Percentiles rank a stretch among this genome's conserved stretches.
These are phyloP conservation scores for Boloria euphrosyne DNA, from an alignment of 2,888 invertebrate species.

Conservation along the genomic window DNA sequence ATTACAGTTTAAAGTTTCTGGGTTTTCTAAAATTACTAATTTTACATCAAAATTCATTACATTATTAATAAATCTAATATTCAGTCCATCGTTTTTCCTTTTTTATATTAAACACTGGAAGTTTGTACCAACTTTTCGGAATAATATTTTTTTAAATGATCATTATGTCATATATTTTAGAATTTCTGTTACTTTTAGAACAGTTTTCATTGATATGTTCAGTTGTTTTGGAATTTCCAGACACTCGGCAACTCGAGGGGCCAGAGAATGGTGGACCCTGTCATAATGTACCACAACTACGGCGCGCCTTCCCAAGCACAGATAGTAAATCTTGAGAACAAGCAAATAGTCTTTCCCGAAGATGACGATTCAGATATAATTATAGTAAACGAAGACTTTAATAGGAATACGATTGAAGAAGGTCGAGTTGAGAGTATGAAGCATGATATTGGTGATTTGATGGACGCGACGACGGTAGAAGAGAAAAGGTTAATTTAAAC, in stretches of 20 bases:
- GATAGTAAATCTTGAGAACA: constrained; percentile 66
- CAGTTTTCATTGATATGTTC: constrained; percentile 79
- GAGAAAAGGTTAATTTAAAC: constrained; percentile 49
- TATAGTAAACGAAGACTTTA: constrained; percentile 72
- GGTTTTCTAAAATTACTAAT: constrained; percentile 5
- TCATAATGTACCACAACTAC: constrained; percentile 71
- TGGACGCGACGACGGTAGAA: constrained; percentile 38
- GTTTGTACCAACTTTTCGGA: neutral
- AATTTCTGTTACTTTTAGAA: constrained; percentile 34
- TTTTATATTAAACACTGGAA: neutral
- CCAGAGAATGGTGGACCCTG: constrained; percentile 83
- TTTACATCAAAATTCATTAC: neutral
- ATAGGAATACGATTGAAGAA: constrained; percentile 59
- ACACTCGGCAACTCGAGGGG: constrained; percentile 86
- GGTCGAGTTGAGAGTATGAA: constrained; percentile 37
- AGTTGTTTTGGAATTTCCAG: constrained; percentile 93
- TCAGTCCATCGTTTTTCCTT: neutral
- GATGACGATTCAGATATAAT: constrained; percentile 74
- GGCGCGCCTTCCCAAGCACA: constrained; percentile 59
- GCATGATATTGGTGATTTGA: constrained; percentile 36
- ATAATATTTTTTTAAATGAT: neutral
- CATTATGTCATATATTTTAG: neutral
- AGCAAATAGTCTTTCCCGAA: constrained; percentile 70
- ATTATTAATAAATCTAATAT: neutral
- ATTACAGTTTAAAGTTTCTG: constrained; percentile 1